Evolutionary conservation across 2,888 invertebrate species (phyloP), one percentile per base, ranked within the genome.

Genomic region (Megamerina dolium): DNA sequence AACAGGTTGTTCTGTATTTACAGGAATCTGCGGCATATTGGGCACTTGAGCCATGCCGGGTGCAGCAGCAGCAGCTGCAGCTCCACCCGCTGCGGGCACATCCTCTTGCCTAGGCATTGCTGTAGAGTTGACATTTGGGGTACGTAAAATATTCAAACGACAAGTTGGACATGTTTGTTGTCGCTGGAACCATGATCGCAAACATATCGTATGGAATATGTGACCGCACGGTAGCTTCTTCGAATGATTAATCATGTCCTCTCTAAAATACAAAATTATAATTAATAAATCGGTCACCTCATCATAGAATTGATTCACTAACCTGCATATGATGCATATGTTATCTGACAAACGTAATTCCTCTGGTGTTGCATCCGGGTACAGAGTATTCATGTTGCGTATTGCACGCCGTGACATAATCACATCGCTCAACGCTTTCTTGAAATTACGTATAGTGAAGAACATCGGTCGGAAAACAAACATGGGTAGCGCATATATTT

Each of bases 81-180:
- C 53, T 37, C 48, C 40, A 41, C 54, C 47, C 37, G 52, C 40
- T 41, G 59, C 57, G 18, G 60, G 58, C 0, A 36, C 50, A 9
- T 63, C 58, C 2, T 49, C 55, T 5, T 45, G 51, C 5, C 68
- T 54, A 2, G 58, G 58, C 35, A 66, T 51, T 2, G 60, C 58
- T 4, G 60, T 55, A n/a, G 59, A 51, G 52, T 63, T 61, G 16
- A 61, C 41, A 43, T 61, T 52, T n/a, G 68, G 75, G 41, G 76
- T 73, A 5, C 79, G 74, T 55, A 81, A 63, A 59, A 81, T 93
- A 73, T 97, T 95, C 52, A 95, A 77, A 12, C 96, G 81, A 68
- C 99, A 99, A 4, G 99, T 99, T 2, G 99, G 99, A 66, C 99
- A 99, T 4, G 99, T 99, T 75, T 99, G 99, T 70, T 99, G 99